Percentiles rank a stretch among this genome's conserved stretches.
Evolutionary conservation across 2,797 vertebrate species (phyloP).

Genomic region (Sphenopsis melanotis): DNA sequence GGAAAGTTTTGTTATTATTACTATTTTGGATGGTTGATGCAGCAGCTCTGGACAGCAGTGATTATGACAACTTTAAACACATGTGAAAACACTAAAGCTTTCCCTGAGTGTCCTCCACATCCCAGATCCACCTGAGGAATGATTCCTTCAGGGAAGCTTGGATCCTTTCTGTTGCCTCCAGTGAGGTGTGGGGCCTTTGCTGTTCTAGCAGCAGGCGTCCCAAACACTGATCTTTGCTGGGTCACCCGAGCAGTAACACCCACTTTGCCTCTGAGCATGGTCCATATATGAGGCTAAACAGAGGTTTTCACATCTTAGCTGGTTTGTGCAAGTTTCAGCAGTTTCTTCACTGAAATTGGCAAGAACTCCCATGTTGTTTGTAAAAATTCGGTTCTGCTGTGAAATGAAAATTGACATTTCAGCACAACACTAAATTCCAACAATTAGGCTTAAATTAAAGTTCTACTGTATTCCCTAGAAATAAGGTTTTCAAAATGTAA

Average conservation of each 20-base stretch:
- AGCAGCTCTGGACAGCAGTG: fast-evolving
- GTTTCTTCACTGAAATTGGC: background rate
- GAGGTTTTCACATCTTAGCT: background rate
- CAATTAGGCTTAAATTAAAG: constrained; percentile 39
- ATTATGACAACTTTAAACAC: background rate
- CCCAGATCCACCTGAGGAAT: background rate
- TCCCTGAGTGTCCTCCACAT: background rate
- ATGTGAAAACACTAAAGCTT: background rate
- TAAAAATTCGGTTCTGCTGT: background rate
- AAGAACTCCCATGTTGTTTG: background rate
- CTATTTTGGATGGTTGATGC: background rate
- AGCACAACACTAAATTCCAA: constrained; percentile 25
- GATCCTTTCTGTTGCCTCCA: background rate
- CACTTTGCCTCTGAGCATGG: background rate
- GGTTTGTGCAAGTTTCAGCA: constrained; percentile 22
- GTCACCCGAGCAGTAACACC: background rate
- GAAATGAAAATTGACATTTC: constrained; percentile 29
- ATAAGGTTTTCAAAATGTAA: constrained; percentile 11
- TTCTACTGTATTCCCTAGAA: constrained; percentile 23
- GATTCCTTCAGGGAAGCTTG: background rate
- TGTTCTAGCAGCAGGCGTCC: background rate
- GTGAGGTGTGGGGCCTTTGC: background rate
- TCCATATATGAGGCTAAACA: background rate
- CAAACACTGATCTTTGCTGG: background rate
- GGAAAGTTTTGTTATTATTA: background rate